Conservation (phyloP, 1,140 invertebrate genomes). For the Eciton burchellii region DNA sequence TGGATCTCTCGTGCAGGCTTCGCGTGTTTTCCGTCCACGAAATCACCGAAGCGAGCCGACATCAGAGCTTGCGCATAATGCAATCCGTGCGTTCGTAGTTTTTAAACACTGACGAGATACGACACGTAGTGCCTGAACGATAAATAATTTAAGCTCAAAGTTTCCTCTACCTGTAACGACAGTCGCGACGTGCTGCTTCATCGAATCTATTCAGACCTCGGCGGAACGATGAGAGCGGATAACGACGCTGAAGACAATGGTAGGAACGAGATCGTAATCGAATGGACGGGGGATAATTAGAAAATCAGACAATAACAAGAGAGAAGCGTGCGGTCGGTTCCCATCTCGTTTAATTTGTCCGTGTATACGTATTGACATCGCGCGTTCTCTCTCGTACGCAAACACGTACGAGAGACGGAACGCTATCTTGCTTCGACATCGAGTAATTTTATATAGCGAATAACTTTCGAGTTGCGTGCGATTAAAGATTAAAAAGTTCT, state of each 20-base stretch:
- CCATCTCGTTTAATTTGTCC: constrained; percentile 22
- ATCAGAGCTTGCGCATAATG: constrained; percentile 47
- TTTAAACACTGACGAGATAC: constrained; percentile 67
- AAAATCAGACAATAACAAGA: constrained; percentile 35
- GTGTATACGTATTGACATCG: background rate
- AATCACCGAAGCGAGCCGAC: background rate
- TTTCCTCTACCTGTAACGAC: constrained; percentile 56
- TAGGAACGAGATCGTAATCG: constrained; percentile 46
- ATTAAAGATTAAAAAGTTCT: constrained; percentile 39
- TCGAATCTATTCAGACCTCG: constrained; percentile 48
- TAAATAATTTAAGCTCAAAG: constrained; percentile 72
- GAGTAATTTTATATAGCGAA: constrained; percentile 10
- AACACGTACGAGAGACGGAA: background rate
- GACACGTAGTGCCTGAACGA: constrained; percentile 52
- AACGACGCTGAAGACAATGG: constrained; percentile 36
- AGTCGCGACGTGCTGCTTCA: constrained; percentile 27
- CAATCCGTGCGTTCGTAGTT: constrained; percentile 59
- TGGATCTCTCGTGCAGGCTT: background rate
- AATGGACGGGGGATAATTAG: constrained; percentile 21
- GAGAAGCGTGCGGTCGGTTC: background rate
- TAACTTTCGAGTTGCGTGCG: constrained; percentile 8
- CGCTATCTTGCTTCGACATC: constrained; percentile 5
- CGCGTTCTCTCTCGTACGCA: background rate
- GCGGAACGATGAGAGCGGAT: background rate
- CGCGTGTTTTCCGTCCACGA: background rate